Evolutionary conservation across 2,113 vertebrate genomes (phyloP).

Genomic region (Stegostoma tigrinum): DNA sequence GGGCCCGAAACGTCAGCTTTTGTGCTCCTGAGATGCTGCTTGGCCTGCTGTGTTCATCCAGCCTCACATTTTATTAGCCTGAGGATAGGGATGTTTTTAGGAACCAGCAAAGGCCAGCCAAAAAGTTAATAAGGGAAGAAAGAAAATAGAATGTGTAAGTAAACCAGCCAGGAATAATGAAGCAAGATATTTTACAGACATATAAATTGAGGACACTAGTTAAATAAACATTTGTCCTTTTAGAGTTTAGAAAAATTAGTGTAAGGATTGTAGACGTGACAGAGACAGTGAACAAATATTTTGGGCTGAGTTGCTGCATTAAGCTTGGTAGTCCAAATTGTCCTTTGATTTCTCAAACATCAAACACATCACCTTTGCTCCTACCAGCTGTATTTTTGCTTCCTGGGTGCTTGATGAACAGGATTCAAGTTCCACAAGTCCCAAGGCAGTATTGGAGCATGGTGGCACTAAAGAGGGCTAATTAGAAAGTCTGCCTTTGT

Average conservation of each 20-base stretch:
- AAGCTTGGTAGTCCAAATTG: background rate
- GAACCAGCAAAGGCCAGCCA: background rate
- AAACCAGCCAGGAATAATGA: background rate
- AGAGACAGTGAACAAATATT: background rate
- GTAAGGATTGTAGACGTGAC: background rate
- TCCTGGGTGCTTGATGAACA: background rate
- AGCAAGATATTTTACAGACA: background rate
- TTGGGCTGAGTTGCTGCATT: background rate
- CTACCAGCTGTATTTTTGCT: background rate
- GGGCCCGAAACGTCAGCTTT: too few species aligned
- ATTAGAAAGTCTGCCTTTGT: too few species aligned
- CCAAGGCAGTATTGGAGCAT: background rate
- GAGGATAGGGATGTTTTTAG: background rate
- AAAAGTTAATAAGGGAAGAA: background rate
- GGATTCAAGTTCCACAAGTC: background rate
- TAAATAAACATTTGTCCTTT: background rate
- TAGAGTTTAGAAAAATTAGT: background rate
- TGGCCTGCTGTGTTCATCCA: too few species aligned
- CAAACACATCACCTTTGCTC: background rate
- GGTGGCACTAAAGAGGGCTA: background rate
- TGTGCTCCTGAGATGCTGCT: too few species aligned
- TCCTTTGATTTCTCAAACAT: background rate
- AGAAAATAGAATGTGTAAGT: background rate
- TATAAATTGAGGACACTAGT: background rate
- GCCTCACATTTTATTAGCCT: too few species aligned